Evolutionary conservation across 2,888 invertebrate species (phyloP).

Genomic region (Drosophila picticornis): DNA sequence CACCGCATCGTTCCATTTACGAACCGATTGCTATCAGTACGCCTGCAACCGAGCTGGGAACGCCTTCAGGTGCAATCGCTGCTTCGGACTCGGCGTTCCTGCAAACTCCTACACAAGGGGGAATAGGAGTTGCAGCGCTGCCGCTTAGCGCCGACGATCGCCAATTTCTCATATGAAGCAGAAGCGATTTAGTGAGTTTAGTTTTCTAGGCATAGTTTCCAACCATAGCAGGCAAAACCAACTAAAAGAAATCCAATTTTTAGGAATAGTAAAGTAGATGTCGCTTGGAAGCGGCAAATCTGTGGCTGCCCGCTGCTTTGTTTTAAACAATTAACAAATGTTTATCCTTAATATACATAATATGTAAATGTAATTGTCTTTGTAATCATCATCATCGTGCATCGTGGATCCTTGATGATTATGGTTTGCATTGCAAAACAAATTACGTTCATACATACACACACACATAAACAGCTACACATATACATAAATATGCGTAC

Average conservation of each 20-base stretch:
- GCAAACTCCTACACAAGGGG: slow-evolving; percentile 83
- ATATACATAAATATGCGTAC: slow-evolving; percentile 68
- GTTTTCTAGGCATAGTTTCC: slow-evolving; percentile 40
- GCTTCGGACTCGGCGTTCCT: slow-evolving; percentile 79
- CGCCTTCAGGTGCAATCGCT: slow-evolving; percentile 28
- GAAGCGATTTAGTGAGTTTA: slow-evolving; percentile 38
- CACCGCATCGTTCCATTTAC: slow-evolving; percentile 83
- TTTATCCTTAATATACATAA: slow-evolving; percentile 65
- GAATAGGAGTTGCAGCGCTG: slow-evolving; percentile 84
- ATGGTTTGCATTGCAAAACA: slow-evolving; percentile 32
- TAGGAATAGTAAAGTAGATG: slow-evolving; percentile 28
- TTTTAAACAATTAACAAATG: slow-evolving; percentile 78
- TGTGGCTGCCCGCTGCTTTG: slow-evolving; percentile 72
- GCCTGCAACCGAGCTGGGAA: slow-evolving; percentile 52
- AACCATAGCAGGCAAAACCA: slow-evolving; percentile 35
- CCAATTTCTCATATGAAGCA: slow-evolving; percentile 70
- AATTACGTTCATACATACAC: slow-evolving; percentile 37
- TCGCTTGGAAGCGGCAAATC: slow-evolving; percentile 46
- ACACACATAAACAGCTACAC: slow-evolving; percentile 39
- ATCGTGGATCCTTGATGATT: slow-evolving; percentile 44
- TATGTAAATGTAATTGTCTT: slow-evolving; percentile 49
- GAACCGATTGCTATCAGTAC: slow-evolving; percentile 79
- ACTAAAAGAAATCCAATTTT: slow-evolving; percentile 14
- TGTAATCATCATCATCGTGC: slow-evolving; percentile 46
- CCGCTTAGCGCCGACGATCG: slow-evolving; percentile 68